Evolutionary conservation across 2,797 vertebrate genomes (phyloP), one percentile per base, ranked within the genome.

Genomic region (Rallus crepitans): DNA sequence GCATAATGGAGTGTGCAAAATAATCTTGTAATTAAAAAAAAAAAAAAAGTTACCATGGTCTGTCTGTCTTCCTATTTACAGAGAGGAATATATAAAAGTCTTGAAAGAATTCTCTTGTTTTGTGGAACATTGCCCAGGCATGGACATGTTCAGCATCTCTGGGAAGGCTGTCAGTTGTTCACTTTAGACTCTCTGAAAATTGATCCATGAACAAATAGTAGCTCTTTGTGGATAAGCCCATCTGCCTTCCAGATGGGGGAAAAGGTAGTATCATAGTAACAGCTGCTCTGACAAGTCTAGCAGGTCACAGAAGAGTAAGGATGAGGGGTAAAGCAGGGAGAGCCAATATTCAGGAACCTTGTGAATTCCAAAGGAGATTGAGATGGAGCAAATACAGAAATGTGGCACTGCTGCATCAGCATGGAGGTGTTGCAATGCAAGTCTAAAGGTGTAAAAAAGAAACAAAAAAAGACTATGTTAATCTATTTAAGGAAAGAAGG

Each of bases 151-250:
- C 92, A 93, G 84, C 79, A 72, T 87, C 92, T 94, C 76, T 91
- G 86, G 82, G 61, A 91, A 92, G 72, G 60, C 16, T 87, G 89
- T 94, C 94, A 91, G 72, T 96, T 93, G 87, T 79, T 94, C 92
- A 60, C 72, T 97, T 94, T 4, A 88, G 64, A 50, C 55, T 57
- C 63, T 92, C 83, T 93, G 91, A 68, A 95, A 97, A 94, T 50
- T 91, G 94, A 95, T 94, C 91, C 82, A 71, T 48, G 89, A 87
- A 91, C 80, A 97, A 94, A 94, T 87, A 96, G 72, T 82, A 69
- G 48, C 75, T 95, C 93, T 94, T 95, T 96, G 93, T 93, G 79
- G 90, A 94, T 95, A 69, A 94, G 93, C 64, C 96, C 96, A 97
- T 97, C 96, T 97, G 97, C 80, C 90, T 87, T 81, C 88, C 84